Base-by-base conservation (phyloP, 1,140 invertebrate species). In the Steinernema feltiae region DNA sequence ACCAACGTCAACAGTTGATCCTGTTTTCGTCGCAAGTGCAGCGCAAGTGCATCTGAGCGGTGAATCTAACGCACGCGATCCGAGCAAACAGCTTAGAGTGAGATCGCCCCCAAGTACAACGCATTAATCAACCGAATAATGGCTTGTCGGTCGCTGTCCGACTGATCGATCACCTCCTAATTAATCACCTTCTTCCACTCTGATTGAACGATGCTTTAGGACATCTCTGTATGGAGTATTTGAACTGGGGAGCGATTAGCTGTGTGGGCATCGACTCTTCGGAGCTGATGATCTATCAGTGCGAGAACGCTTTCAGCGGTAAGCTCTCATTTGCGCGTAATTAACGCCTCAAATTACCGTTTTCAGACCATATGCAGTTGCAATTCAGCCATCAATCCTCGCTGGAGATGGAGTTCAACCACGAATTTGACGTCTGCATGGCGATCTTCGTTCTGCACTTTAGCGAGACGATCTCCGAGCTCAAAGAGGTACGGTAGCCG, bases 391-490 rank as follows among this genome's bases (percentile, higher is more conserved):
- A 74, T 21, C 18, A 31, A 35, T 74, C 73, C 1, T 69, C 30
- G 21, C 46, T 74, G 3, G 46, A 74, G 31, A 46, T 74, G 46
- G 32, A 24, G 1, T 48, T 70, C 32, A 48, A 29, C 32, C 24
- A 48, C 1, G 32, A 74, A 74, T 74, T 69, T 30, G 73, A 74
- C 30, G n/a, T 74, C 31, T 46, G 46, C 24, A 46, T 74, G 32
- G 73, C 73, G 0, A 30, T 74, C 7, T 74, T 74, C 24, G 73
- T 74, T 69, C 46, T 74, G 18, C 73, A 74, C 48, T 74, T 74
- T 17, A 74, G 27, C 27, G 69, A 74, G 24, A 74, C 48, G 3
- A 27, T 63, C 32, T 3, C 2, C 7, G 73, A 74, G 29, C 48
- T 74, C 17, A 35, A 32, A 17, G 31, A 74, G 32, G 48, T 69